Conservation (phyloP, 2,113 vertebrate species). For the Epinephelus moara region DNA sequence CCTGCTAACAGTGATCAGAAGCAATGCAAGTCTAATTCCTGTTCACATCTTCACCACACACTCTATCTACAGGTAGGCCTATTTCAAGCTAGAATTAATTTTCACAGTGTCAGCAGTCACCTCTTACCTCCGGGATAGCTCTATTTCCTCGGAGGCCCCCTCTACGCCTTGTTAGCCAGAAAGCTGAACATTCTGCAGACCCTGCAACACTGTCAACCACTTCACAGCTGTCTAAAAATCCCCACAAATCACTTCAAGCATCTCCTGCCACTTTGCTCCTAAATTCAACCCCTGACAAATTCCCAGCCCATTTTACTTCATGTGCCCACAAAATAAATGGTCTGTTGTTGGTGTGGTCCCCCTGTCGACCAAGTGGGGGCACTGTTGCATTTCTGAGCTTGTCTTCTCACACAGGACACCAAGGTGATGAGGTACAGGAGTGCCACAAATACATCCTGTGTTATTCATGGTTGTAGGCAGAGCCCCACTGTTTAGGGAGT, state of each 20-base stretch:
- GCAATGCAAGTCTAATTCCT: conserved; percentile 35
- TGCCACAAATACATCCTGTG: conserved; percentile 42
- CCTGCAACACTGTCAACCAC: conserved; percentile 75
- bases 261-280: conserved; percentile 67
- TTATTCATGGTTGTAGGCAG: conserved; percentile 67
- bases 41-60: conserved; percentile 43
- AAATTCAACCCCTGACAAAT: conserved; percentile 70
- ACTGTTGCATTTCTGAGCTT: conserved; percentile 70
- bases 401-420: conserved; percentile 14
- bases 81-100: conserved; percentile 66
- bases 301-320: conserved; percentile 49
- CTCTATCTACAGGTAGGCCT: conserved; percentile 44
- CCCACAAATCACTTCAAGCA: conserved; percentile 74
- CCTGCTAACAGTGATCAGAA: conserved; percentile 42
- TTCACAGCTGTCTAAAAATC: conserved; percentile 65
- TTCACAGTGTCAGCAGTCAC: conserved; percentile 70
- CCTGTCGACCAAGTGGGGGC: conserved; percentile 56
- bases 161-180: conserved; percentile 73
- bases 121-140: conserved; percentile 59
- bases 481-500: conserved; percentile 65
- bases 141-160: conserved; percentile 58
- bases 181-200: conserved; percentile 70
- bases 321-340: conserved; percentile 44
- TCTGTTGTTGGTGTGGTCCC: conserved; percentile 28
- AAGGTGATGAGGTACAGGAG: conserved; percentile 36